phyloP scores from a whole-genome alignment of 2,797 vertebrate species.

The Fringilla coelebs region DNA sequence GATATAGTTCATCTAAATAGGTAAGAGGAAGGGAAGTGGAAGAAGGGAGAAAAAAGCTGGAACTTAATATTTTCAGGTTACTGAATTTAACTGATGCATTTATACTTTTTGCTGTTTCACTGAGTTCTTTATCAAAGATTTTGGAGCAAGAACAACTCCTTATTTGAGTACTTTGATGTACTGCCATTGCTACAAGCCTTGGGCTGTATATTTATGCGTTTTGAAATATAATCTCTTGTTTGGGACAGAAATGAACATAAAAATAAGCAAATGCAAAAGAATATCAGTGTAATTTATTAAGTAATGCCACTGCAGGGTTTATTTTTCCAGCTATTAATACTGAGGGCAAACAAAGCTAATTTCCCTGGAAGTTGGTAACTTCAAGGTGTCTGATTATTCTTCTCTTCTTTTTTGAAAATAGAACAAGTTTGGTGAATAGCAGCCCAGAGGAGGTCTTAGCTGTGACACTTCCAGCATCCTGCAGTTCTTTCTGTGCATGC shows the following conservation, averaged over 20 bases:
- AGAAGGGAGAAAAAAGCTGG: neutral
- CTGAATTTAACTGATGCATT: neutral
- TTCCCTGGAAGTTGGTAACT: neutral
- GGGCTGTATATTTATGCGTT: neutral
- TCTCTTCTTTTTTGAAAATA: neutral
- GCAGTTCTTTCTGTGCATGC: neutral
- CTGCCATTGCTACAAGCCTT: neutral
- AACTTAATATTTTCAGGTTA: neutral
- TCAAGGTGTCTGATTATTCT: neutral
- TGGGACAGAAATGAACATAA: neutral
- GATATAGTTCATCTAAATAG: neutral
- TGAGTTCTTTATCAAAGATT: neutral
- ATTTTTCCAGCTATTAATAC: neutral
- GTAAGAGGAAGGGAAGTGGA: neutral
- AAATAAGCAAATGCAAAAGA: neutral
- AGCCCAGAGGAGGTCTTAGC: neutral
- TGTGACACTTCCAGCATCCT: neutral
- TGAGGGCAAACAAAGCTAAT: neutral
- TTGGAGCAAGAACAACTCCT: neutral
- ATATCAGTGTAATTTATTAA: neutral
- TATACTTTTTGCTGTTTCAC: neutral
- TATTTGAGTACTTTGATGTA: neutral
- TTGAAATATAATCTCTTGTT: neutral
- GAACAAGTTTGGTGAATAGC: neutral
- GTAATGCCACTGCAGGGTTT: neutral